Evolutionary conservation across 2,113 vertebrate species (phyloP), one percentile per base, ranked within the genome.

Genomic region (Halcyon senegalensis): DNA sequence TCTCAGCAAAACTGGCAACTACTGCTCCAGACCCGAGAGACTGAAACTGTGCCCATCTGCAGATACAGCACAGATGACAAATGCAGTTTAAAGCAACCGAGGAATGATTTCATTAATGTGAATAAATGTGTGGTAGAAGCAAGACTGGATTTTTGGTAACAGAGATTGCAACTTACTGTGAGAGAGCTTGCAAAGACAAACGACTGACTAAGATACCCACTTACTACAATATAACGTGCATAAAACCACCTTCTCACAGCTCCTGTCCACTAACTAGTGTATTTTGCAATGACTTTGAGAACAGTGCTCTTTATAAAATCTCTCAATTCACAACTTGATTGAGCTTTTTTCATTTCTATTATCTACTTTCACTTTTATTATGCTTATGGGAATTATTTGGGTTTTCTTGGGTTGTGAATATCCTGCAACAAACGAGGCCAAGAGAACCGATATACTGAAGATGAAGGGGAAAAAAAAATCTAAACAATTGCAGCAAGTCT

Each of bases 141-240:
- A 83, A 41, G 39, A 81, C 0, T 72, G 28, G 25, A 30, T 64
- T 82, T 88, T 50, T 46, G 3, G 37, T 73, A 93, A 64, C 2
- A 15, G 43, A 75, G 16, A 39, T 9, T 74, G 31, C 24, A 81
- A 23, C 37, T 53, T 35, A 39, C 25, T 6, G 27, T 7, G 3
- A 39, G 19, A 25, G n/a, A 91, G n/a, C 63, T 13, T 35, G 64
- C 56, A 93, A 68, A 91, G 25, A 70, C n/a, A 64, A 55, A n/a
- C 30, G 41, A 35, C 41, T 33, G 41, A 35, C 41, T 16, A 27
- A 79, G 50, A 67, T n/a, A 55, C 3, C 13, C 30, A 17, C 39
- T 43, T 35, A 6, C 48, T 33, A 24, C 31, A 27, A 50, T 1
- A 75, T 3, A 21, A 43, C 0, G 10, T 1, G 1, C 51, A 50